These are phyloP conservation scores for Homalodisca vitripennis DNA, from an alignment of 1,140 invertebrate genomes.

Conservation along the genomic window DNA sequence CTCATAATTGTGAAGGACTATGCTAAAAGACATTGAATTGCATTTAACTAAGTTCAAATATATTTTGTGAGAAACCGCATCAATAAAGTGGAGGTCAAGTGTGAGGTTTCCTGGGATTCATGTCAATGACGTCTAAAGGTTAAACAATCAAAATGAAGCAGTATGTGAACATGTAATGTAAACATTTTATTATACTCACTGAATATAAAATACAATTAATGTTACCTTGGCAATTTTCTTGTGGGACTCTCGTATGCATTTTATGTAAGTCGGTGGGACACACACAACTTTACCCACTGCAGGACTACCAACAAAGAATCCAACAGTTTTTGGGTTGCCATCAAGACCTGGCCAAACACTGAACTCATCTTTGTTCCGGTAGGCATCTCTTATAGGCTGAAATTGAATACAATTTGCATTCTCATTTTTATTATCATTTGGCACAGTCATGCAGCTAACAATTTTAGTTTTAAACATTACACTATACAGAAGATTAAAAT, in stretches of 20 bases:
- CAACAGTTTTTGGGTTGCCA: constrained; percentile 51
- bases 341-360: constrained; percentile 48
- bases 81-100: too few relatives aligned
- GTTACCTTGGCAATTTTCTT: constrained; percentile 46
- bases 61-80: too few relatives aligned
- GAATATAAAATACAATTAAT: too few relatives aligned
- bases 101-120: too few relatives aligned
- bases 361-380: constrained; percentile 54
- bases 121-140: too few relatives aligned
- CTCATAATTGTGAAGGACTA: too few relatives aligned
- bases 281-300: constrained; percentile 43
- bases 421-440: neutral
- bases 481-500: neutral
- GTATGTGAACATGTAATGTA: too few relatives aligned
- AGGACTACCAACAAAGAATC: constrained; percentile 48
- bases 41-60: too few relatives aligned
- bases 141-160: too few relatives aligned
- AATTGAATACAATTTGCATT: constrained; percentile 30
- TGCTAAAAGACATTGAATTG: too few relatives aligned
- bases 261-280: constrained; percentile 45
- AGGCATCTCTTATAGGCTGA: constrained; percentile 48
- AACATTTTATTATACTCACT: neutral
- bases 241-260: constrained; percentile 47
- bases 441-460: neutral
- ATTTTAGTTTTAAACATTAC: neutral